These are phyloP conservation scores for Drosophila mercatorum DNA, from an alignment of 2,888 invertebrate species.

Conservation along the genomic window DNA sequence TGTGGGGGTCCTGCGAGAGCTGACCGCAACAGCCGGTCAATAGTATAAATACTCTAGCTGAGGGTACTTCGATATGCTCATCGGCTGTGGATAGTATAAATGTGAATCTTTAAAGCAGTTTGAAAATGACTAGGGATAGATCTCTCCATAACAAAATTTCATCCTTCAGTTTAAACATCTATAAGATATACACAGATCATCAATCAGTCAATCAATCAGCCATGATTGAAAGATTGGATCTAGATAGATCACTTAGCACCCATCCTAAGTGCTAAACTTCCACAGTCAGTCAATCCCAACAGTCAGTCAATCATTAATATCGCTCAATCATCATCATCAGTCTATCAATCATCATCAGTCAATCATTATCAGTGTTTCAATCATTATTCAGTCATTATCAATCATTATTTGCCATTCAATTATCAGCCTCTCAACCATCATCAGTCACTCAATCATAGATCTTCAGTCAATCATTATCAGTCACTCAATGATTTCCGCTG, in stretches of 20 bases:
- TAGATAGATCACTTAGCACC: no score
- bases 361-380: neutral
- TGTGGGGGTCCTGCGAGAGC: neutral
- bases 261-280: neutral
- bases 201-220: no score
- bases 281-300: neutral
- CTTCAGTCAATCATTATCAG: neutral
- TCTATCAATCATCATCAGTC: neutral
- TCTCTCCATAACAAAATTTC: no score
- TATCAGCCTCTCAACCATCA: neutral
- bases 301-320: neutral
- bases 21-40: slow-evolving; percentile 38
- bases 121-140: no score
- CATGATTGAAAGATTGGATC: no score
- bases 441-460: neutral
- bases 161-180: no score
- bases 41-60: slow-evolving; percentile 27
- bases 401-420: no score
- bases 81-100: neutral
- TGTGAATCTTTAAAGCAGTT: neutral
- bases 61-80: neutral
- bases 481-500: no score
- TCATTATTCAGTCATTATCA: neutral
- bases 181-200: no score
- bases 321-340: no score